These are phyloP conservation scores for Nemopilema nomurai DNA, from an alignment of 30 jellyfish, hydroid and myxozoan species.

Conservation along the genomic window DNA sequence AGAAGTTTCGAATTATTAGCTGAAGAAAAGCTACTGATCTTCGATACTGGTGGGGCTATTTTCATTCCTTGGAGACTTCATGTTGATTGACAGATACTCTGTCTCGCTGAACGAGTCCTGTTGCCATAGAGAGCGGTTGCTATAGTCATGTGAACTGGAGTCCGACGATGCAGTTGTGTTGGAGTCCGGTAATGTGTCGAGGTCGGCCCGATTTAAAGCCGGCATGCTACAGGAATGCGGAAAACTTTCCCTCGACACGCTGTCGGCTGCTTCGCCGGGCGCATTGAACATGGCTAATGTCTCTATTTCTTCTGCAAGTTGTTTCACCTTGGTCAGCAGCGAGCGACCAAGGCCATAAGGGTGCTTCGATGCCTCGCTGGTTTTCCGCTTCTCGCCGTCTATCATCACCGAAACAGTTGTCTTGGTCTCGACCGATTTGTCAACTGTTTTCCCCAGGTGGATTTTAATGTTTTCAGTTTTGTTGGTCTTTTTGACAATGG, in stretches of 20 bases:
- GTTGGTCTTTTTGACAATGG: slow-evolving; percentile 76
- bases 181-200: not conserved
- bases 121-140: slow-evolving; percentile 31
- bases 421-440: slow-evolving; percentile 81
- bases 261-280: slow-evolving; percentile 54
- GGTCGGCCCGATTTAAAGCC: slow-evolving; percentile 3
- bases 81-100: slow-evolving; percentile 71
- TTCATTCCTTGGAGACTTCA: slow-evolving; percentile 61
- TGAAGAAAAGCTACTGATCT: not conserved
- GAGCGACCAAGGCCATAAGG: slow-evolving; percentile 63
- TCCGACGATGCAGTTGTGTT: slow-evolving; percentile 11
- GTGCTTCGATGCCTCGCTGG: slow-evolving; percentile 34
- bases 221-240: slow-evolving; percentile 63
- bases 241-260: slow-evolving; percentile 42
- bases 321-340: slow-evolving; percentile 78
- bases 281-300: slow-evolving; percentile 66
- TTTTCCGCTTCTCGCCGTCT: slow-evolving; percentile 49
- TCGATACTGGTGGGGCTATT: slow-evolving; percentile 20
- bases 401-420: slow-evolving; percentile 91
- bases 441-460: slow-evolving; percentile 87
- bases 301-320: slow-evolving; percentile 91
- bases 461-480: slow-evolving; percentile 83
- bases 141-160: slow-evolving; percentile 2
- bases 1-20: too few relatives aligned
- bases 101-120: slow-evolving; percentile 91